Percentiles rank a stretch among this genome's conserved stretches.
phyloP scores from a whole-genome alignment of 2,888 invertebrate species.

The Drosophila mayaguana region DNA sequence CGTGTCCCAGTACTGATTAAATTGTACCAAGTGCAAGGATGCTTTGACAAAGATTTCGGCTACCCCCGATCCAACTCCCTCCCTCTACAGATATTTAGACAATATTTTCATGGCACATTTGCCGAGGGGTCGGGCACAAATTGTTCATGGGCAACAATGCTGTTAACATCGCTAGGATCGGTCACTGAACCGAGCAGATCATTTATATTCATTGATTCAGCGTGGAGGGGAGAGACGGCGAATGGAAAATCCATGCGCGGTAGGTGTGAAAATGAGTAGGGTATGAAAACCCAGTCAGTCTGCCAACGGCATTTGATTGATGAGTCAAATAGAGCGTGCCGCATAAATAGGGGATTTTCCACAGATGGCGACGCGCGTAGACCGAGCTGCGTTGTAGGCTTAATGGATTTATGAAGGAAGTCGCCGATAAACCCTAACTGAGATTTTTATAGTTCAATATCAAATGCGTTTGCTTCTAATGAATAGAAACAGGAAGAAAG shows the following conservation, averaged over 20 bases:
- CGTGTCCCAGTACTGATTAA: constrained; percentile 64
- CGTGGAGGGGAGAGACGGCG: not conserved
- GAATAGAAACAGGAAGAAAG: constrained; percentile 25
- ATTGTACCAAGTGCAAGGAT: constrained; percentile 68
- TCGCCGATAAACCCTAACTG: constrained; percentile 47
- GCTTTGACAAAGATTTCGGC: constrained; percentile 28
- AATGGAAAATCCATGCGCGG: constrained; percentile 34
- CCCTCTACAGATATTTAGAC: constrained; percentile 39
- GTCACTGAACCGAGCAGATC: constrained; percentile 63
- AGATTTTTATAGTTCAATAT: constrained; percentile 58
- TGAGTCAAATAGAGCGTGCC: constrained; percentile 74
- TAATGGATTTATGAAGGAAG: constrained; percentile 67
- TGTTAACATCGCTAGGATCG: constrained; percentile 58
- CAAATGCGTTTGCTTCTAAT: not conserved
- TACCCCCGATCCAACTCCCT: not conserved
- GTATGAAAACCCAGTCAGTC: constrained; percentile 49
- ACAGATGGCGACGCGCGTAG: constrained; percentile 39
- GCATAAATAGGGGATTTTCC: constrained; percentile 64
- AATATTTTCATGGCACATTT: constrained; percentile 54
- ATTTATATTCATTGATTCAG: constrained; percentile 71
- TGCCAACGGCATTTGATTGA: constrained; percentile 63
- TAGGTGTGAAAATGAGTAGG: constrained; percentile 71
- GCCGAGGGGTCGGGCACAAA: constrained; percentile 46
- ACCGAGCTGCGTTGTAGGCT: constrained; percentile 24
- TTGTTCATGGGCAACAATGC: constrained; percentile 47